Percentiles rank a stretch among this genome's conserved stretches.
Conservation (phyloP, 2,113 vertebrate genomes). For the Aleadryas rufinucha region DNA sequence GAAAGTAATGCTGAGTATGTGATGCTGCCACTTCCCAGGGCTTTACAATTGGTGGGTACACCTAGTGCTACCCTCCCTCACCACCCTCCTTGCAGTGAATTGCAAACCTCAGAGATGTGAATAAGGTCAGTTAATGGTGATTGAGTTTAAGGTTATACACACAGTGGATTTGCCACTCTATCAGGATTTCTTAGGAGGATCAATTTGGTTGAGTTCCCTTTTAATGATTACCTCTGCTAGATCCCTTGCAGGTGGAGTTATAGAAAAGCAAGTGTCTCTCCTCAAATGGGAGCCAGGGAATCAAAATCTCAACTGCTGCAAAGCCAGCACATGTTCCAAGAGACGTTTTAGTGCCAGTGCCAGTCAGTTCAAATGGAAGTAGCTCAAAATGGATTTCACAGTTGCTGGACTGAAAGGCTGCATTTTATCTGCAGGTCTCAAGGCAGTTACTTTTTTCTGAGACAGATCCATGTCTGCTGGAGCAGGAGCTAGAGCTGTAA, state of each 20-base stretch:
- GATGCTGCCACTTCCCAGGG: constrained; percentile 30
- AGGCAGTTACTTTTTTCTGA: neutral
- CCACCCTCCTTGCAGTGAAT: constrained; percentile 18
- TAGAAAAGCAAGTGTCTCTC: constrained; percentile 19
- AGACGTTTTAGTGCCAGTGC: constrained; percentile 10
- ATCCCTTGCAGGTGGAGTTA: constrained; percentile 27
- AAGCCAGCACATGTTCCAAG: constrained; percentile 12
- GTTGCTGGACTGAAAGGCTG: neutral
- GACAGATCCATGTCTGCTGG: neutral
- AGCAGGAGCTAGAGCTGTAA: neutral
- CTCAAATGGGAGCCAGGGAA: neutral
- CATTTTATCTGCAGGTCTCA: neutral
- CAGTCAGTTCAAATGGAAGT: constrained; percentile 51
- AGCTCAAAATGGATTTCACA: constrained; percentile 40
- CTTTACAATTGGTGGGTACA: constrained; percentile 26
- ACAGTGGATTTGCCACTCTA: constrained; percentile 37
- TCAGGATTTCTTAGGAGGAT: constrained; percentile 47
- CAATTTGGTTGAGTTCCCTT: constrained; percentile 52
- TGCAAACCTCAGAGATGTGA: constrained; percentile 39
- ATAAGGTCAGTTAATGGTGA: constrained; percentile 63
- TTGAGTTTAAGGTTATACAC: constrained; percentile 46
- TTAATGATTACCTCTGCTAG: constrained; percentile 53
- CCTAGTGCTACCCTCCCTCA: neutral
- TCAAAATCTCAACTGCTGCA: constrained; percentile 51
- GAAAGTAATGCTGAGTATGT: constrained; percentile 35